Evolutionary conservation across 2,113 vertebrate species (phyloP).

Genomic region (Dasypus novemcinctus): DNA sequence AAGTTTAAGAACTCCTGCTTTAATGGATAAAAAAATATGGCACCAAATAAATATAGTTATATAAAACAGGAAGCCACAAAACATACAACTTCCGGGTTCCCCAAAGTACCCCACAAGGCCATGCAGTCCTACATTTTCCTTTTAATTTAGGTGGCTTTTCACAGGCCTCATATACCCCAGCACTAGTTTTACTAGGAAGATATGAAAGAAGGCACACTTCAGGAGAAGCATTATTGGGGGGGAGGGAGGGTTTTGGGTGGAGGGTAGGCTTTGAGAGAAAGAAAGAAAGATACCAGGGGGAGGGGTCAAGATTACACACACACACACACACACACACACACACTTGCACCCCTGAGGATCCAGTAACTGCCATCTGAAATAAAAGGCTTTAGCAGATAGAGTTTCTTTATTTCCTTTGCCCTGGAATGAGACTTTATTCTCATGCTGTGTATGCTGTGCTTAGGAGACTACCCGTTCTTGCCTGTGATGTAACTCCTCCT

Average conservation of each 20-base stretch:
- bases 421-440: not conserved
- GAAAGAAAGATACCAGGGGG: no score
- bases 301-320: not conserved
- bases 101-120: not conserved
- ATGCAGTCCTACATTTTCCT: not conserved
- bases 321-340: no score
- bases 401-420: not conserved
- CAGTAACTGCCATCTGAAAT: not conserved
- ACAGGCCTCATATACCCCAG: not conserved
- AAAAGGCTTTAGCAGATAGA: not conserved
- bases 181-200: not conserved
- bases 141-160: not conserved
- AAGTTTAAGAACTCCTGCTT: not conserved
- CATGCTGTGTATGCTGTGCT: not conserved
- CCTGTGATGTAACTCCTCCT: not conserved
- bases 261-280: no score
- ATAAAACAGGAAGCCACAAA: not conserved
- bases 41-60: not conserved
- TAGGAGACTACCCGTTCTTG: not conserved
- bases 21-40: constrained; percentile 1
- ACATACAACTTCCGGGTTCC: not conserved
- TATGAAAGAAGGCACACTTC: not conserved
- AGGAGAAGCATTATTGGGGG: not conserved
- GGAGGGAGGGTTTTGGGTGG: no score
- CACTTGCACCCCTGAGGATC: not conserved